Base-by-base conservation (phyloP, 2,797 vertebrate genomes). In the Morus bassanus region DNA sequence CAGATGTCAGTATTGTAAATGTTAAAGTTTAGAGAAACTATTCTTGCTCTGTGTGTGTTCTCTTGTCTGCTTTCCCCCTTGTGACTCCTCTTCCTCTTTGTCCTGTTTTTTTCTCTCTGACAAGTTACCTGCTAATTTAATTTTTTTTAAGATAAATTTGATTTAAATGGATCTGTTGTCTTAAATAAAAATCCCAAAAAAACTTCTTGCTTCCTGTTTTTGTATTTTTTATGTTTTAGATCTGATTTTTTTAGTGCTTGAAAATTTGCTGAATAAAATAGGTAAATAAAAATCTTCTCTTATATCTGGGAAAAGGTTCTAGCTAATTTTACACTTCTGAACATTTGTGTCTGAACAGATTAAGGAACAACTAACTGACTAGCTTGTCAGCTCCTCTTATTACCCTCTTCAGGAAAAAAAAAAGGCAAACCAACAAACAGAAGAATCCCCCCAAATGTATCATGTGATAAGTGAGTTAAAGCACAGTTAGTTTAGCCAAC, bases 401-500 rank as follows among this genome's bases (percentile, higher is more conserved):
- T 54, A 54, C 11, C 4, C 2, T 9, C 3, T 48, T 61, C 16
- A 67, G 22, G 10, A 46, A 67, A 37, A 57, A 60, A 27, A 22
- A 10, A 4, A 33, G 13, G 9, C 13, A 48, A 74, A 13, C 10
- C 53, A 75, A 9, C 7, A 63, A 51, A 16, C 1, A 30, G 72
- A 51, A 43, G 8, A 48, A 75, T 9, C 0, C 0, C 4, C 27
- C 2, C 5, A 1, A 24, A 48, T 25, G 2, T 56, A 25, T 65
- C 10, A 10, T 7, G 3, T 25, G 9, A 19, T 30, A 41, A 70
- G 13, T 41, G 25, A 88, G 4, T 56, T 75, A 69, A 74, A 83
- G 18, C 11, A 75, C 27, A 61, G 23, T 54, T 45, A 46, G 6
- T 50, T 80, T 90, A 65, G 19, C 14, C 7, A 35, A 18, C 23